These are phyloP conservation scores for Setipinna tenuifilis DNA, from an alignment of 2,797 vertebrate species.

Conservation along the genomic window DNA sequence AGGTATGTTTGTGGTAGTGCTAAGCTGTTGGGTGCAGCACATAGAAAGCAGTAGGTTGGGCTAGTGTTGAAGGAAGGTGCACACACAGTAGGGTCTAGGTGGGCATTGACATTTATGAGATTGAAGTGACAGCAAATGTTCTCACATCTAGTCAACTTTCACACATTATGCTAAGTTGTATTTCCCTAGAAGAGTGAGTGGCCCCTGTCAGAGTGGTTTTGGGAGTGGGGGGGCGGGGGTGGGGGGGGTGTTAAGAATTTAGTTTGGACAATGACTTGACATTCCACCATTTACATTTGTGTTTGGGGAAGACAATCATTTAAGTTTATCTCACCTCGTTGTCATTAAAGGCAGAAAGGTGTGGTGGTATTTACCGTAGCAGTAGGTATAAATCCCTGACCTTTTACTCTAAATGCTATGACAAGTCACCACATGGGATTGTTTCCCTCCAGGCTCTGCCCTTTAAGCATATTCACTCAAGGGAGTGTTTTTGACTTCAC, in stretches of 20 bases:
- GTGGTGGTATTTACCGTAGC: conserved; percentile 21
- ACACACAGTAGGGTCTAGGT: neutral
- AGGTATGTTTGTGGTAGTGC: neutral
- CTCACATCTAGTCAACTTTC: conserved; percentile 4
- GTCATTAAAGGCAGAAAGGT: neutral
- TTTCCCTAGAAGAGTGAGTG: conserved; percentile 9
- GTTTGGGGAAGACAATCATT: neutral
- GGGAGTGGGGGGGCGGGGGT: no score
- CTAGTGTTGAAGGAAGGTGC: neutral
- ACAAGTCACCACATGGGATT: conserved; percentile 25
- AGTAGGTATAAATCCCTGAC: conserved; percentile 16
- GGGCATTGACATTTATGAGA: conserved; percentile 14
- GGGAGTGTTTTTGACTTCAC: neutral
- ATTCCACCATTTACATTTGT: conserved; percentile 24
- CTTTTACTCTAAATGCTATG: conserved; percentile 23
- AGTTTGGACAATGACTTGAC: conserved; percentile 11
- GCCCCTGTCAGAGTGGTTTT: neutral
- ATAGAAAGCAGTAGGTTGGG: neutral
- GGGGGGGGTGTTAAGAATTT: neutral
- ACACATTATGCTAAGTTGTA: conserved; percentile 28
- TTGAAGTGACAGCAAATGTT: neutral
- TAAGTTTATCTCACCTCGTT: conserved; percentile 18
- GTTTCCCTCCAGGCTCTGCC: neutral
- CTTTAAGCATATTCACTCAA: neutral
- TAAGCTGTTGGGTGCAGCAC: neutral